Conservation (phyloP, 2,113 vertebrate species). For the Ictalurus furcatus region DNA sequence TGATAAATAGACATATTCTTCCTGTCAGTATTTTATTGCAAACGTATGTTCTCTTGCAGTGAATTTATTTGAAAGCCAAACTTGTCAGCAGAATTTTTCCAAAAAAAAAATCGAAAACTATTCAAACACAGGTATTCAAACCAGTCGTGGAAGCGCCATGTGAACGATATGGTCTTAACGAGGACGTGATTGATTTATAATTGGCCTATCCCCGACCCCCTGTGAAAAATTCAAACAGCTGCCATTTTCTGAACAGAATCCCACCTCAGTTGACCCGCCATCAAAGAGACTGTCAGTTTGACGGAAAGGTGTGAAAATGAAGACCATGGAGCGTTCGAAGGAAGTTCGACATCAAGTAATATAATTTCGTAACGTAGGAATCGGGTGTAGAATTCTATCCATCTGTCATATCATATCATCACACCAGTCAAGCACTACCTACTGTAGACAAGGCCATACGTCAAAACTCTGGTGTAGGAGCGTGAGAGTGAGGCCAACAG, state of each 20-base stretch:
- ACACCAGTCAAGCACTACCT: not conserved
- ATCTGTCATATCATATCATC: not conserved
- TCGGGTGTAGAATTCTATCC: not conserved
- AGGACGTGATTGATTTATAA: not conserved
- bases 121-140: not conserved
- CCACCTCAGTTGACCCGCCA: not conserved
- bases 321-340: not conserved
- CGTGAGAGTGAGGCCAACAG: not conserved
- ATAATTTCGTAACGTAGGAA: not conserved
- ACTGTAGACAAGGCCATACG: not conserved
- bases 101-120: not conserved
- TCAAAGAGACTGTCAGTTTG: not conserved
- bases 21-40: too few species aligned
- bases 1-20: not conserved
- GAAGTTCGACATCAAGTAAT: not conserved
- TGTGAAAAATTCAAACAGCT: not conserved
- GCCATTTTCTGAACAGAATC: not conserved
- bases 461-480: not conserved
- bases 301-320: not conserved
- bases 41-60: not conserved
- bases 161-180: not conserved
- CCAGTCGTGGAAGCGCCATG: too few species aligned
- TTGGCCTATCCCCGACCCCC: not conserved
- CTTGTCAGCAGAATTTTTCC: not conserved
- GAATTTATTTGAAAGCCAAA: not conserved